Percentiles rank a stretch among this genome's conserved stretches.
These are phyloP conservation scores for Acanthis flammea DNA, from an alignment of 2,797 vertebrate genomes.

Conservation along the genomic window DNA sequence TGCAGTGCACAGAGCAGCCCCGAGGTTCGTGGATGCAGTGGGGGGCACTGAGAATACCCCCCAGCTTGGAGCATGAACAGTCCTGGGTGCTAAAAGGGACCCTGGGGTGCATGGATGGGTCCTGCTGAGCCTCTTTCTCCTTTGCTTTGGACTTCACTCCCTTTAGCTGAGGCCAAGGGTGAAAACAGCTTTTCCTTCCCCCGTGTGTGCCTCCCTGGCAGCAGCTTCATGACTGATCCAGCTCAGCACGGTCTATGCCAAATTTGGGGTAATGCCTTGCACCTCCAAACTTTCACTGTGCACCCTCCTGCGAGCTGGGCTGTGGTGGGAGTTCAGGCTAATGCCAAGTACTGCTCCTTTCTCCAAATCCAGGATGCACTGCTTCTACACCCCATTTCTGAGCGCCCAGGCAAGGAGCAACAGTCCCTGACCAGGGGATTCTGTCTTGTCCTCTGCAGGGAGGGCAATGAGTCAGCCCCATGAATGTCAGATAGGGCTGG, in stretches of 20 bases:
- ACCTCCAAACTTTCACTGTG: fast-evolving
- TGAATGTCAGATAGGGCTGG: not conserved
- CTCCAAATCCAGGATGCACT: fast-evolving
- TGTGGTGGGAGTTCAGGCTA: not conserved
- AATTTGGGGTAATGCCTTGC: not conserved
- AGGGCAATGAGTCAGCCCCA: not conserved
- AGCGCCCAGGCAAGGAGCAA: not conserved
- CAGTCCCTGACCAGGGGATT: not conserved
- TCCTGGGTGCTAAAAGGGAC: no score
- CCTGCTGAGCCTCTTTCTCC: not conserved
- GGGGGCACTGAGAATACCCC: not conserved
- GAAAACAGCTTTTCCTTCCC: not conserved
- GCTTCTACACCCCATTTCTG: not conserved
- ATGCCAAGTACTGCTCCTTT: not conserved
- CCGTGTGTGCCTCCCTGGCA: fast-evolving
- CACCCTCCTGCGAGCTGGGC: fast-evolving
- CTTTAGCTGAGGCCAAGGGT: not conserved
- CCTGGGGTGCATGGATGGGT: fast-evolving
- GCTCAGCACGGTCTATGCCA: fast-evolving
- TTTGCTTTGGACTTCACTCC: fast-evolving
- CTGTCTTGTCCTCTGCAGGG: not conserved
- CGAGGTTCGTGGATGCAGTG: not conserved
- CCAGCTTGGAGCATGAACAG: fast-evolving
- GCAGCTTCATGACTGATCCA: fast-evolving
- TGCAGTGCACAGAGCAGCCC: not conserved